phyloP scores from a whole-genome alignment of 2,113 vertebrate genomes.

The Percina caprodes region DNA sequence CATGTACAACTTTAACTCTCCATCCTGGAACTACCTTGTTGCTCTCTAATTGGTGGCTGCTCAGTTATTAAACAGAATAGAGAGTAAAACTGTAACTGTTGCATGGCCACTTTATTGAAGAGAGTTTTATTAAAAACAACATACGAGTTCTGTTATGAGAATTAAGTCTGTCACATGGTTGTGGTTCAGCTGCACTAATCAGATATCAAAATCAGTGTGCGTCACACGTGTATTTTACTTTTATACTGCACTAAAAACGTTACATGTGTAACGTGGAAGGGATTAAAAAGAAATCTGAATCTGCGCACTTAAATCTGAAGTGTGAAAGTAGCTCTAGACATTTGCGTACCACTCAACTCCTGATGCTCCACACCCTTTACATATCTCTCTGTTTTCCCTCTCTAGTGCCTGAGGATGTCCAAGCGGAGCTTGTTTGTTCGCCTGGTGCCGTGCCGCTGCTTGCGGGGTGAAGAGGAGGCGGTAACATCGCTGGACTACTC shows the following conservation, averaged over 20 bases:
- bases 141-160: background rate
- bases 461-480: slow-evolving; percentile 96
- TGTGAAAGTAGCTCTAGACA: background rate
- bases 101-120: background rate
- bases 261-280: background rate
- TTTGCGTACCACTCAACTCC: background rate
- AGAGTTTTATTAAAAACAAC: background rate
- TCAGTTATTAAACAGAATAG: background rate
- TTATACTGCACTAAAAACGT: background rate
- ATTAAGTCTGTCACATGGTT: background rate
- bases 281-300: background rate
- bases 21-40: background rate
- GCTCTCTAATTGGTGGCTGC: background rate
- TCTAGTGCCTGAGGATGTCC: slow-evolving; percentile 94
- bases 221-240: background rate
- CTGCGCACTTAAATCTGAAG: background rate
- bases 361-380: slow-evolving; percentile 1
- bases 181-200: background rate
- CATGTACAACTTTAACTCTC: too few species aligned
- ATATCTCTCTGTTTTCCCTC: slow-evolving; percentile 21
- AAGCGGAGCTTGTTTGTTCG: slow-evolving; percentile 97
- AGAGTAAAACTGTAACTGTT: too few species aligned
- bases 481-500: slow-evolving; percentile 98
- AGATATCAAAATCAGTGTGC: background rate
- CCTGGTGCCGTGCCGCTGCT: slow-evolving; percentile 97